These are phyloP conservation scores for Calephelis nemesis DNA, from an alignment of 1,140 invertebrate genomes.

Conservation along the genomic window DNA sequence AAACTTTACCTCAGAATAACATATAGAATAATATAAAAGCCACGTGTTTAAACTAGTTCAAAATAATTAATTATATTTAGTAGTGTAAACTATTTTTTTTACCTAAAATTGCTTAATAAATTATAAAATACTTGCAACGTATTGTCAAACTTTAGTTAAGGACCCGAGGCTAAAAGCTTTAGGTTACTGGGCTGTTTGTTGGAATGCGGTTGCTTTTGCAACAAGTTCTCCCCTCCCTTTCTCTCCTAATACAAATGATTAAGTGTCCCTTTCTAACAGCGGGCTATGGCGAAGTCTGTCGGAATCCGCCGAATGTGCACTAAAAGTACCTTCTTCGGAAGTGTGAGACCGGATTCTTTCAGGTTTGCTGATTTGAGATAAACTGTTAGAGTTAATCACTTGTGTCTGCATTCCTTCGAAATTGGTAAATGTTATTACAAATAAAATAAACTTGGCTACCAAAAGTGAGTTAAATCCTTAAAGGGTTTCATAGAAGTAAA, in stretches of 20 bases:
- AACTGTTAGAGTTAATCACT: conserved; percentile 29
- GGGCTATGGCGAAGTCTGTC: conserved; percentile 32
- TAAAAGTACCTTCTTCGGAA: conserved; percentile 51
- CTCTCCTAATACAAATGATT: conserved; percentile 29
- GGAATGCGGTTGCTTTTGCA: conserved; percentile 72
- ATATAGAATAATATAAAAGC: too few relatives aligned
- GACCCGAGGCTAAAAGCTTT: conserved; percentile 45
- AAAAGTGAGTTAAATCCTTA: too few relatives aligned
- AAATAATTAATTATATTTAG: too few relatives aligned
- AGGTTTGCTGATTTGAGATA: conserved; percentile 45
- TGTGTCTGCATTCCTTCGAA: conserved; percentile 7
- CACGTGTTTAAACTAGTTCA: too few relatives aligned
- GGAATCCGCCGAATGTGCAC: conserved; percentile 35
- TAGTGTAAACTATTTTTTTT: too few relatives aligned
- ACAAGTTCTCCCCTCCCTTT: conserved; percentile 63
- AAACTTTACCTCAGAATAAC: too few relatives aligned
- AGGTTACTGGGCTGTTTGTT: conserved; percentile 65
- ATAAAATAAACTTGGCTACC: too few relatives aligned
- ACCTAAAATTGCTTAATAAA: too few relatives aligned
- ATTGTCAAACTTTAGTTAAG: conserved; percentile 20
- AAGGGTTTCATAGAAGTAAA: too few relatives aligned
- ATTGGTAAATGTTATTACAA: conserved; percentile 1
- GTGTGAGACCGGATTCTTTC: conserved; percentile 51
- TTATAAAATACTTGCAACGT: too few relatives aligned
- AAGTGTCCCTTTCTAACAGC: conserved; percentile 37